Evolutionary conservation across 2,113 vertebrate genomes (phyloP).

Genomic region (Channa maculata): DNA sequence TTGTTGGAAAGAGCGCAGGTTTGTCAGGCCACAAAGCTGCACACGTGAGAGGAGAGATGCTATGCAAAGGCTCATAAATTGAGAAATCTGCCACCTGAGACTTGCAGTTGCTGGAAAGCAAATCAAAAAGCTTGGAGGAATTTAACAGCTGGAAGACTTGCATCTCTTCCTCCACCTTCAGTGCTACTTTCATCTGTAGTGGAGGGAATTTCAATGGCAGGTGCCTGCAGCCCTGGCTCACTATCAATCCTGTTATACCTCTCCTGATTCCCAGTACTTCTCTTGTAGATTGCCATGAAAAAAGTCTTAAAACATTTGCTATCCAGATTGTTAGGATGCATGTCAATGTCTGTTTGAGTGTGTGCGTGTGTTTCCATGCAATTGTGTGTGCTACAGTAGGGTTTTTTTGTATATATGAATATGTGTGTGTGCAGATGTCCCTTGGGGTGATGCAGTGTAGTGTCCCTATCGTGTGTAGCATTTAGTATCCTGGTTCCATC

Average conservation of each 20-base stretch:
- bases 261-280: constrained; percentile 42
- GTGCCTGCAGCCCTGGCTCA: constrained; percentile 63
- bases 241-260: constrained; percentile 63
- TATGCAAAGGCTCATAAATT: constrained; percentile 68
- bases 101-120: constrained; percentile 72
- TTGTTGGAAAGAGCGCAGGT: constrained; percentile 48
- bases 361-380: constrained; percentile 24
- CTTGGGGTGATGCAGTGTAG: constrained; percentile 51
- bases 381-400: constrained; percentile 21
- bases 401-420: constrained; percentile 5
- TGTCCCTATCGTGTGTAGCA: constrained; percentile 57
- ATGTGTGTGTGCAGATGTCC: constrained; percentile 32
- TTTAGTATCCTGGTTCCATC: constrained; percentile 68
- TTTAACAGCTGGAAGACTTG: constrained; percentile 77
- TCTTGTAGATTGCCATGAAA: constrained; percentile 39
- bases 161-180: constrained; percentile 62
- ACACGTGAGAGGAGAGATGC: constrained; percentile 53
- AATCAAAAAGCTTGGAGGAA: constrained; percentile 73
- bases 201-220: constrained; percentile 64
- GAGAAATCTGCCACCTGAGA: constrained; percentile 80
- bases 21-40: constrained; percentile 54
- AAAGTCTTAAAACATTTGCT: constrained; percentile 47
- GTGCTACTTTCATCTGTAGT: constrained; percentile 64
- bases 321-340: constrained; percentile 64
- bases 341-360: constrained; percentile 44